phyloP scores from a whole-genome alignment of 2,888 invertebrate genomes.

The Agriopis aurantiaria region DNA sequence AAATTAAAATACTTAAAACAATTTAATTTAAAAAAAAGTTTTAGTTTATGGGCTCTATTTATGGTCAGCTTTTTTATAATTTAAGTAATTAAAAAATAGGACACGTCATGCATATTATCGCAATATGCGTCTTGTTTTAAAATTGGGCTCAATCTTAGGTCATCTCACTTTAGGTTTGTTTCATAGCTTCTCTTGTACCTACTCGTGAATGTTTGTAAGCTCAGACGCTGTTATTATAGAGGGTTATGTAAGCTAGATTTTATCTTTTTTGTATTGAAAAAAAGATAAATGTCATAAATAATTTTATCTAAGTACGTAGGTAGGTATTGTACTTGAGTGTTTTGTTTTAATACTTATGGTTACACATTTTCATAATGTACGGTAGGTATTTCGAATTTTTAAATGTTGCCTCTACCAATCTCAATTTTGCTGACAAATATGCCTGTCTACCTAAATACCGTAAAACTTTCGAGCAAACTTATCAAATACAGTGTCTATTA shows the following conservation, averaged over 20 bases:
- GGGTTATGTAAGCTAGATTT: constrained; percentile 1
- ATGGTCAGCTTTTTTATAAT: too few species aligned
- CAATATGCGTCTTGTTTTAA: neutral
- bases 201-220: constrained; percentile 2
- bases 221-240: neutral
- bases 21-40: too few species aligned
- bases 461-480: neutral
- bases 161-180: constrained; percentile 5
- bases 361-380: too few species aligned
- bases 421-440: neutral
- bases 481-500: constrained; percentile 5
- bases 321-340: too few species aligned
- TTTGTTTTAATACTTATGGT: too few species aligned
- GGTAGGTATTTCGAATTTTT: too few species aligned
- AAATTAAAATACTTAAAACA: too few species aligned
- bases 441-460: neutral
- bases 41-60: too few species aligned
- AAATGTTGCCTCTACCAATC: neutral
- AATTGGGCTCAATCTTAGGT: constrained; percentile 9
- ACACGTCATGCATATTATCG: neutral
- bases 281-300: neutral
- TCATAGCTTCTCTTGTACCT: neutral
- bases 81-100: too few species aligned
- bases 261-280: neutral
- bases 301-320: neutral